Evolutionary conservation across 2,113 vertebrate genomes (phyloP).

Genomic region (Macquaria australasica): DNA sequence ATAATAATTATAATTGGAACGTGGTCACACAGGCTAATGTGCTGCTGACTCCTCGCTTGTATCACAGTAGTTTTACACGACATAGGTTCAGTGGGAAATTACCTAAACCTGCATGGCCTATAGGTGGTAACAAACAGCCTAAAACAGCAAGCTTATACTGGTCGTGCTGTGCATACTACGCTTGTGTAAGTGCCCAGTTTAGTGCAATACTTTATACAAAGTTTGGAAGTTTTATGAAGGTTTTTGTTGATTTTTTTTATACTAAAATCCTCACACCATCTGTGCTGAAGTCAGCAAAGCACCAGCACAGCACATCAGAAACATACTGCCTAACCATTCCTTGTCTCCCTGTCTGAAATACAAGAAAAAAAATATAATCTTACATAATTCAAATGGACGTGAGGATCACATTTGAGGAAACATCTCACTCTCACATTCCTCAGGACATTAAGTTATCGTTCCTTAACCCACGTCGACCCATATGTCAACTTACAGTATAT

Average conservation of each 20-base stretch:
- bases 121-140: neutral
- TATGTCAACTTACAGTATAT: too few species aligned
- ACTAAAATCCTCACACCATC: neutral
- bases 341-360: neutral
- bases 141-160: neutral
- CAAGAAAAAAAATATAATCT: too few species aligned
- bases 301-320: neutral
- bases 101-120: neutral
- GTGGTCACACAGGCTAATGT: conserved; percentile 28
- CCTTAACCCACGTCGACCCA: neutral
- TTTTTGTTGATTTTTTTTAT: neutral
- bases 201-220: neutral
- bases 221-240: neutral
- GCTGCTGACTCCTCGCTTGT: conserved; percentile 25
- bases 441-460: neutral
- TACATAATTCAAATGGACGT: too few species aligned
- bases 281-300: conserved; percentile 4
- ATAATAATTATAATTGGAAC: conserved; percentile 17
- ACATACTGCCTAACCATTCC: neutral
- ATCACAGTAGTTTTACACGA: conserved; percentile 12
- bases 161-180: neutral
- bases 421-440: neutral
- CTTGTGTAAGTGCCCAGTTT: neutral
- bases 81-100: neutral
- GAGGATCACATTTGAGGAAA: too few species aligned